Percentiles rank a stretch among this genome's conserved stretches.
Evolutionary conservation across 2,113 vertebrate genomes (phyloP).

Genomic region (Guaruba guarouba): DNA sequence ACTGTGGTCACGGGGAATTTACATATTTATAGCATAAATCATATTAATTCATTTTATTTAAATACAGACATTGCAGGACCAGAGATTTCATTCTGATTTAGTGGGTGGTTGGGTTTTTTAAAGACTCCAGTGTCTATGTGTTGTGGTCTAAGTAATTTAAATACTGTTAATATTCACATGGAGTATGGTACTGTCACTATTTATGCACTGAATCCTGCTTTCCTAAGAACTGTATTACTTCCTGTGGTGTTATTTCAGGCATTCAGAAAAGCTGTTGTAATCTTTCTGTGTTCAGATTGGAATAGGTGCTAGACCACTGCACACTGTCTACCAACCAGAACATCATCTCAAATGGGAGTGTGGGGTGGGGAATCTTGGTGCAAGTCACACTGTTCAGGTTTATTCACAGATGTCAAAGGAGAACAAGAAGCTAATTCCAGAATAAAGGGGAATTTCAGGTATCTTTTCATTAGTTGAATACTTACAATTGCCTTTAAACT

Average conservation of each 20-base stretch:
- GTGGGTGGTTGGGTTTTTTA: neutral
- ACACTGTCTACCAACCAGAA: neutral
- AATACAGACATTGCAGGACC: neutral
- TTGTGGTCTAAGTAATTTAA: neutral
- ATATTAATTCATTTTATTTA: neutral
- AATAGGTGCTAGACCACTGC: neutral
- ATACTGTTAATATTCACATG: neutral
- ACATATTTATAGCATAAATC: neutral
- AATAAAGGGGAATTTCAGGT: neutral
- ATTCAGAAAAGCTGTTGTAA: neutral
- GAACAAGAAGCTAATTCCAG: neutral
- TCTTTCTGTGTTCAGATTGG: neutral
- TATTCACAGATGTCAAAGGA: neutral
- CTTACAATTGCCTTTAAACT: neutral
- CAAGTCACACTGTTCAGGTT: neutral
- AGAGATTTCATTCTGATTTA: neutral
- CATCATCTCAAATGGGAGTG: neutral
- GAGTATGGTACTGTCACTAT: neutral
- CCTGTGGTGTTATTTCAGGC: neutral
- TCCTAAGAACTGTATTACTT: neutral
- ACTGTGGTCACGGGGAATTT: neutral
- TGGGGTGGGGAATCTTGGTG: neutral
- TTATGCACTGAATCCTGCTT: neutral
- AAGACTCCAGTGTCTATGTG: neutral
- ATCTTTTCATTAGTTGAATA: neutral